Conservation (phyloP, 2,113 vertebrate species). For the Hypanus sabinus region DNA sequence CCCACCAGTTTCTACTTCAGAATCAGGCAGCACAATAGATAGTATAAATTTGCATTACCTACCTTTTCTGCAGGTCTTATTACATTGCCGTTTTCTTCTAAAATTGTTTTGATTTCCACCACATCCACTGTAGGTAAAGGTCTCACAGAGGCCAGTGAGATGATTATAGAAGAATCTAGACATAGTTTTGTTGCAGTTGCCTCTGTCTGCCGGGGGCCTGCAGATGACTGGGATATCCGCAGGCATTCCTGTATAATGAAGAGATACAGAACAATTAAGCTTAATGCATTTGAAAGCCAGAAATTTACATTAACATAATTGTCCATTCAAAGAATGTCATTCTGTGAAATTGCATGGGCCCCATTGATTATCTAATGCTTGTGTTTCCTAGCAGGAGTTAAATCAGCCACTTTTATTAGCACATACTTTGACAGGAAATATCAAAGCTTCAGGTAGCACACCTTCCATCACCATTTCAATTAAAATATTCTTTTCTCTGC, state of each 20-base stretch:
- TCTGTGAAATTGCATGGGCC: background rate
- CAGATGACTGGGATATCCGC: slow-evolving; percentile 52
- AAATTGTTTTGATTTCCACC: slow-evolving; percentile 89
- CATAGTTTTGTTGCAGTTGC: slow-evolving; percentile 57
- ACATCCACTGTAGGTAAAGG: slow-evolving; percentile 75
- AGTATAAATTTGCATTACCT: background rate
- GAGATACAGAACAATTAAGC: background rate
- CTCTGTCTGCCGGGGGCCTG: slow-evolving; percentile 53
- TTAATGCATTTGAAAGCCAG: background rate
- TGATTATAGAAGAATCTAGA: slow-evolving; percentile 65
- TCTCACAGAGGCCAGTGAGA: slow-evolving; percentile 53
- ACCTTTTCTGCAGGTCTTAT: slow-evolving; percentile 63
- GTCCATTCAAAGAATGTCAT: background rate
- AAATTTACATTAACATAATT: background rate
- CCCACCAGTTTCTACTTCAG: background rate
- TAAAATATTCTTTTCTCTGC: background rate
- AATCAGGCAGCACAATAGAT: background rate
- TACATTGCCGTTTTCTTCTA: slow-evolving; percentile 54
- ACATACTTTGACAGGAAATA: background rate
- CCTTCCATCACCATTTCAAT: background rate
- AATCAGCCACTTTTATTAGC: background rate
- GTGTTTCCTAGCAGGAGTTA: background rate
- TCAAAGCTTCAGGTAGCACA: background rate
- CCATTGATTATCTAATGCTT: background rate
- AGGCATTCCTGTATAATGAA: background rate